Base-by-base conservation (phyloP, 1,140 invertebrate genomes). In the Lordiphosa collinella region DNA sequence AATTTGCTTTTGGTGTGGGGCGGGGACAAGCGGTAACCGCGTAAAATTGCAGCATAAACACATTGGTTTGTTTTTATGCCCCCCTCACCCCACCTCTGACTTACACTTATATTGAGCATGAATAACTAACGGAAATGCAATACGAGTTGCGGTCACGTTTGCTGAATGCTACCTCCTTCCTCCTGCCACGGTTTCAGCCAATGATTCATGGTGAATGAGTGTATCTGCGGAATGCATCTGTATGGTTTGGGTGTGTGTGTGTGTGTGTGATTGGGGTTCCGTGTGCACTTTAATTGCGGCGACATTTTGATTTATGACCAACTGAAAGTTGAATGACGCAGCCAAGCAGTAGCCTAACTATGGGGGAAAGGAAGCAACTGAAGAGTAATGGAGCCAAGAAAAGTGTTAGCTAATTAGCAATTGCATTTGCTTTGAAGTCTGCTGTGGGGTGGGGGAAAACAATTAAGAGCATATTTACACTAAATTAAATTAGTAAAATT, bases 71-170 rank as follows among this genome's bases (percentile, higher is more conserved):
- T 22, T 16, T 46, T 34, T 49, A 25, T 14, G 11, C 13, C 29
- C 7, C 9, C 5, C 8, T 6, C 12, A 6, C 9, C 3, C 5
- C 11, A 37, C 66, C 12, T 35, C 37, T 29, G 31, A 43, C 47
- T 47, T 50, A 55, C 60, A 60, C 56, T 66, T 8, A 29, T 55
- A 82, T 67, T 76, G 75, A 71, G 76, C 66, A 71, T 80, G 75
- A 82, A 80, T 71, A 82, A 53, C 53, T 56, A 71, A 55, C 71
- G 66, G 76, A 82, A 75, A 75, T 71, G 70, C 75, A 82, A 60
- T 64, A 51, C 56, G 65, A 53, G 67, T 48, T 49, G 56, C 11
- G 65, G 59, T 75, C 31, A 48, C 48, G 44, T 57, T 63, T 67
- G 52, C 59, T 57, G 60, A 41, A 41, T 41, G 40, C 18, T 13